Percentiles rank a stretch among this genome's conserved stretches.
phyloP scores from a whole-genome alignment of 1,140 invertebrate genomes.

The Tetragonula clypearis region DNA sequence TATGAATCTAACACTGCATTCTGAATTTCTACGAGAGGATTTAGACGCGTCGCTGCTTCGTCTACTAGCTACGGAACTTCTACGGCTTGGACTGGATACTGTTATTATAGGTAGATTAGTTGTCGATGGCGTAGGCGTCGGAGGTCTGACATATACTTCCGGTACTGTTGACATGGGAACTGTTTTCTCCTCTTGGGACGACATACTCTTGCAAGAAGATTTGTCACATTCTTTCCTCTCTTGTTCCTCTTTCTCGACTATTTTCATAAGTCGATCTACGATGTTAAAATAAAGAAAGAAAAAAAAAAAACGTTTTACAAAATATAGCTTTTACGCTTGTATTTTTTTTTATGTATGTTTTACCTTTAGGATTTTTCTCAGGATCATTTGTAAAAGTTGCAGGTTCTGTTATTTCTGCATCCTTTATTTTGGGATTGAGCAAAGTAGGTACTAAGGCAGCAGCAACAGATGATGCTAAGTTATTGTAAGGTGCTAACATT shows the following conservation, averaged over 20 bases:
- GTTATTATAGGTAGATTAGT: slow-evolving; percentile 77
- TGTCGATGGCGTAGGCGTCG: slow-evolving; percentile 76
- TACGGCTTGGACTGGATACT: slow-evolving; percentile 75
- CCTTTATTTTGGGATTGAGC: slow-evolving; percentile 80
- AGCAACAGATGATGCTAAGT: slow-evolving; percentile 83
- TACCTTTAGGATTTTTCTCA: slow-evolving; percentile 23
- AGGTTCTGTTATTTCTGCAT: slow-evolving; percentile 76
- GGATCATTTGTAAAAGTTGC: slow-evolving; percentile 56
- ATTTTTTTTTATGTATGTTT: neutral
- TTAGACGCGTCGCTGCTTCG: slow-evolving; percentile 73
- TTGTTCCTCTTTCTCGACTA: slow-evolving; percentile 4
- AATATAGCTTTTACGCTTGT: too few relatives aligned
- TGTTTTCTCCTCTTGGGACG: slow-evolving; percentile 13
- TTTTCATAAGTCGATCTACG: slow-evolving; percentile 17
- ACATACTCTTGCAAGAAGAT: slow-evolving; percentile 12
- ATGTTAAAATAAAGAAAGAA: neutral
- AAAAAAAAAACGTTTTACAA: neutral
- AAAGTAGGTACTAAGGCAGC: slow-evolving; percentile 83
- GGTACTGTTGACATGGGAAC: slow-evolving; percentile 72
- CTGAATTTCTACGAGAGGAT: slow-evolving; percentile 73
- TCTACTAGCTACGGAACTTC: slow-evolving; percentile 75
- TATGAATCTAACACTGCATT: slow-evolving; percentile 75
- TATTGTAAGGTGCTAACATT: slow-evolving; percentile 83
- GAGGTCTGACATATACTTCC: slow-evolving; percentile 78
- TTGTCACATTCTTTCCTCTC: slow-evolving; percentile 13